Conservation (phyloP, 2,113 vertebrate species). For the Alaudala cheleensis region DNA sequence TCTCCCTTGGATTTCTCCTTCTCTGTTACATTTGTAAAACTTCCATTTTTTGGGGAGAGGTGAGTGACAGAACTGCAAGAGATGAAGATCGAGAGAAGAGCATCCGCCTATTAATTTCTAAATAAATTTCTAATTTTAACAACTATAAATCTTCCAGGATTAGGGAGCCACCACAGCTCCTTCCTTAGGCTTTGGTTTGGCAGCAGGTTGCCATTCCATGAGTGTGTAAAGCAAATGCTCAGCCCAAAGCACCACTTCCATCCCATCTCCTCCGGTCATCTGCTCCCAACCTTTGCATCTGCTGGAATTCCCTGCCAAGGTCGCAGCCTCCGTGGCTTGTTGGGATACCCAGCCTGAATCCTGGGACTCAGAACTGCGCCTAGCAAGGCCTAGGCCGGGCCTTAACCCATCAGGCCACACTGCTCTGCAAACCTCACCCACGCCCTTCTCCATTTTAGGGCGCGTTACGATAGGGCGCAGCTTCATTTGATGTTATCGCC, state of each 20-base stretch:
- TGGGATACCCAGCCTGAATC: neutral
- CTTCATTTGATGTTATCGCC: conserved; percentile 38
- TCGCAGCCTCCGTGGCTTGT: neutral
- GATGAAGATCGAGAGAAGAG: neutral
- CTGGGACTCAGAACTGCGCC: neutral
- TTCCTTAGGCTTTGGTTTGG: neutral
- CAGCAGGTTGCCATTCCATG: neutral
- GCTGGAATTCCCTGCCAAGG: conserved; percentile 16
- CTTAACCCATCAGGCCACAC: neutral
- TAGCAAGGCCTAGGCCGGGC: neutral
- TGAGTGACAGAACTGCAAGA: neutral
- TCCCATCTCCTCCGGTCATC: conserved; percentile 31
- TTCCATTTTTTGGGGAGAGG: neutral
- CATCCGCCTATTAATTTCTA: neutral
- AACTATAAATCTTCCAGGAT: neutral
- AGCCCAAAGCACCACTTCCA: conserved; percentile 18
- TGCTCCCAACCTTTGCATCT: conserved; percentile 5
- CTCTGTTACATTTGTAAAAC: neutral
- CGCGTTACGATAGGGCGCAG: neutral
- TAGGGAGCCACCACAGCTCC: neutral
- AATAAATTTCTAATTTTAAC: too few species aligned
- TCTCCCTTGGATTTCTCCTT: neutral
- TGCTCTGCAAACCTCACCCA: neutral
- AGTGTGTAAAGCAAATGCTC: neutral
- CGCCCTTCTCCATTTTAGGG: neutral